Base-by-base conservation (phyloP, 2,113 vertebrate genomes). In the Acanthochromis polyacanthus region DNA sequence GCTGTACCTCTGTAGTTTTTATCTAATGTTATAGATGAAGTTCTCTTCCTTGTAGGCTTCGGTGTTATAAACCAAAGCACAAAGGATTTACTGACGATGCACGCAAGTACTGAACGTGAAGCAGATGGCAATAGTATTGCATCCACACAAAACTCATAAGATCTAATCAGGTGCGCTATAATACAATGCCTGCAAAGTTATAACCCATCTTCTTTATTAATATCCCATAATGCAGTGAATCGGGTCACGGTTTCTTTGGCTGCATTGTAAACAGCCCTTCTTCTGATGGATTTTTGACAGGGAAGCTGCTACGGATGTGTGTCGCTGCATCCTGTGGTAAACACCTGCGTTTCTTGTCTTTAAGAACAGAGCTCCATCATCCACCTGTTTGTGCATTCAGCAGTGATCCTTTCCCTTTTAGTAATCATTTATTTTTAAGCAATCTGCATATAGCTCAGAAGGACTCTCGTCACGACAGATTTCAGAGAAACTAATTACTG, bases 331-430 rank as follows among this genome's bases (percentile, higher is more conserved):
- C 7, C 5, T 50, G 48, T 50, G 48, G 46, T 48, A 19, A 48
- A 48, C 7, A 48, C 46, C 6, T 48, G 16, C 5, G 14, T 48
- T 43, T 43, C 3, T 43, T 43, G 40, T 43, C 40, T 43, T 14
- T 43, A 4, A 43, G 10, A 40, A 40, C 38, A 11, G 38, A 30
- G 30, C 30, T 30, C 30, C 4, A 6, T 36, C 32, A 58, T 56
- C 58, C 52, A 19, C 20, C 63, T 75, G 57, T 62, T 61, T 75
- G 71, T 43, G 75, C 45, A 74, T 84, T 78, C 56, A 78, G 45
- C 22, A 1, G 3, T 12, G 65, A 68, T 36, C 58, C 43, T 36
- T 63, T 73, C 25, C 60, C 56, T 52, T 59, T 71, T 69, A 46
- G 56, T 40, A 67, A 67, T 63, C 51, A n/a, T 78, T 75, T 65